Base-by-base conservation (phyloP, 2,888 invertebrate genomes). In the Arctia plantaginis region DNA sequence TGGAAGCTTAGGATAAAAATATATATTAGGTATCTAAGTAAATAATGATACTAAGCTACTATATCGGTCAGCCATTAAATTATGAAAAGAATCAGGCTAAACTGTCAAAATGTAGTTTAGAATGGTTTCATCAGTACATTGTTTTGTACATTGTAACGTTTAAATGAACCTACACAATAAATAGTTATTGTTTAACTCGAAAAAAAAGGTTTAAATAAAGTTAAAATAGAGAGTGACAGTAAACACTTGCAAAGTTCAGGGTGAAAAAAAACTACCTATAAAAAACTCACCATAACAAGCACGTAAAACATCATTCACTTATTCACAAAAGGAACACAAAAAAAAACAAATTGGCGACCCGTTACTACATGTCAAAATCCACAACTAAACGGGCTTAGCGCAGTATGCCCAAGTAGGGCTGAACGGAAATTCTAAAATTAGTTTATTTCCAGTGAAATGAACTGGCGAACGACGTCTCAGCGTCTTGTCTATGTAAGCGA, bases 351-450 rank as follows among this genome's bases (percentile, higher is more conserved):
- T 80, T 79, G 81, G 80, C 85, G 87, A 84, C 86, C 85, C 75
- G 85, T 81, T 79, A 84, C 83, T 86, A 86, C 89, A 88, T 88
- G 88, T 88, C 87, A 89, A 90, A 88, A 90, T 89, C 86, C 89
- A 89, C 87, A 82, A 86, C 86, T 88, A 91, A 92, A 91, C 86
- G 90, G 89, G 92, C 91, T 91, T 92, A 92, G 91, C 91, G 90
- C 92, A 93, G 94, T 93, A 92, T 88, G 83, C 90, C 93, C 91
- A 93, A 92, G 90, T 93, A 92, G 91, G 93, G 93, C 89, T 91
- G 92, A 91, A 93, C 94, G 93, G 93, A 94, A 90, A 94, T 94
- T 95, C 95, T 95, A 95, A 94, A 93, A 91, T 93, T 95, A 95
- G 93, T 92, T 91, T 86, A 89, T 92, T 95, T 95, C 93, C 92